Base-by-base conservation (phyloP, 2,797 vertebrate species). In the Cossypha caffra region DNA sequence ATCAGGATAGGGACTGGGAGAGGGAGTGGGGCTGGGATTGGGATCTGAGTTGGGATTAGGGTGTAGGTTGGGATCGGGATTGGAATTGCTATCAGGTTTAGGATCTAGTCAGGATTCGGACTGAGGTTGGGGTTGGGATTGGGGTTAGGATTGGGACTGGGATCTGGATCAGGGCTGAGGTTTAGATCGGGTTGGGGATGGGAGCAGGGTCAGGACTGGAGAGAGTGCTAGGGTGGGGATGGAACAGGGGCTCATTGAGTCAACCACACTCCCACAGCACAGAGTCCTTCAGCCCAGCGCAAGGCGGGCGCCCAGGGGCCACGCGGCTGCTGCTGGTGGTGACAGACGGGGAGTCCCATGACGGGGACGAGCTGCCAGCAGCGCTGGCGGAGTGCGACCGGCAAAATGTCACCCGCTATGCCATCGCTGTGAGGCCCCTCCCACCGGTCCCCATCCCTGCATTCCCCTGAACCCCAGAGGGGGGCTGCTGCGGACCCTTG, bases 291-390 rank as follows among this genome's bases (percentile, higher is more conserved):
- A 99, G 99, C 52, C 81, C 97, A 2, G 98, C 97, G 68, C 98
- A 98, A 4, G 99, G 99, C 1, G 99, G 98, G 2, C 98, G 99
- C 54, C 98, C 98, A 0, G 99, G 98, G 4, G 99, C 99, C 86
- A 98, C 98, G 24, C 98, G 99, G 58, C 98, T 99, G 82, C 98
- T 99, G 98, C 99, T 99, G 6, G 99, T 99, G 29, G 99, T 99
- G 96, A 99, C 99, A 0, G 99, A 99, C 2, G 99, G 99, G 10
- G 99, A 99, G 89, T 99, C 99, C 8, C 99, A 99, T 10, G 99
- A 99, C 1, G 99, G 99, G 1, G 99, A 99, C n/a, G 98, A 99
- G 87, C 98, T 99, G 43, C 97, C 98, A 0, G 97, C 96, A 0
- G 98, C 99, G 1, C 96, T 99, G 85, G 72, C 63, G 0, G 98